These are phyloP conservation scores for Cuniculus paca DNA, from an alignment of 2,797 vertebrate genomes.

Conservation along the genomic window DNA sequence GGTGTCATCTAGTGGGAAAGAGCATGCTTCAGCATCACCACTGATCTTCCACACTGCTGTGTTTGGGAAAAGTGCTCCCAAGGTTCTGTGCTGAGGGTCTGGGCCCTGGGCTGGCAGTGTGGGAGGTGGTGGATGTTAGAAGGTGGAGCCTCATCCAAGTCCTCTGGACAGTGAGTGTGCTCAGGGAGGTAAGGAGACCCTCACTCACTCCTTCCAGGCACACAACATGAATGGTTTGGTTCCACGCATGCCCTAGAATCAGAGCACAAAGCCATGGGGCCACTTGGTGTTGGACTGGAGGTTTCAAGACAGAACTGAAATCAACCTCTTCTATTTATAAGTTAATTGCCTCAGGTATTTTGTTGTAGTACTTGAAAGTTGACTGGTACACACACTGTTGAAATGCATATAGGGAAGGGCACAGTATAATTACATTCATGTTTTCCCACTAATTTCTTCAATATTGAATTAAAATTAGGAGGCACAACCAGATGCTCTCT, in stretches of 20 bases:
- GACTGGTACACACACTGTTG: background rate
- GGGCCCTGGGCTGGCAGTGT: too few species aligned
- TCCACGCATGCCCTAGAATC: background rate
- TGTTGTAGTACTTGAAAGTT: background rate
- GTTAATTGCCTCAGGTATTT: background rate
- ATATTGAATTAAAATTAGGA: slow-evolving; percentile 49
- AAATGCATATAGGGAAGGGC: slow-evolving; percentile 46
- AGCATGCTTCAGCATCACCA: background rate
- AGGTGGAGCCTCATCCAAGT: too few species aligned
- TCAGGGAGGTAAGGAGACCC: background rate
- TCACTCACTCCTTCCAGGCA: background rate
- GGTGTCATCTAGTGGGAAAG: background rate
- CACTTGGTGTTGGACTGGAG: background rate
- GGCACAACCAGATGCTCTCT: background rate
- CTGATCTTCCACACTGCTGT: background rate
- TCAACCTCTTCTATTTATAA: background rate
- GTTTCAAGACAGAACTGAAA: background rate
- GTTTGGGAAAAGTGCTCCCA: background rate
- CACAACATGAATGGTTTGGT: background rate
- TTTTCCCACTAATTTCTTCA: slow-evolving; percentile 53
- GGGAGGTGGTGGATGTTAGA: background rate
- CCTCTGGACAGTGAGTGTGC: background rate
- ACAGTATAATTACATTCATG: slow-evolving; percentile 44
- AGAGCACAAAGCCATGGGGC: background rate
- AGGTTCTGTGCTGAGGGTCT: background rate